These are phyloP conservation scores for Scaptodrosophila latifasciaeformis DNA, from an alignment of 2,888 invertebrate species.

Conservation along the genomic window DNA sequence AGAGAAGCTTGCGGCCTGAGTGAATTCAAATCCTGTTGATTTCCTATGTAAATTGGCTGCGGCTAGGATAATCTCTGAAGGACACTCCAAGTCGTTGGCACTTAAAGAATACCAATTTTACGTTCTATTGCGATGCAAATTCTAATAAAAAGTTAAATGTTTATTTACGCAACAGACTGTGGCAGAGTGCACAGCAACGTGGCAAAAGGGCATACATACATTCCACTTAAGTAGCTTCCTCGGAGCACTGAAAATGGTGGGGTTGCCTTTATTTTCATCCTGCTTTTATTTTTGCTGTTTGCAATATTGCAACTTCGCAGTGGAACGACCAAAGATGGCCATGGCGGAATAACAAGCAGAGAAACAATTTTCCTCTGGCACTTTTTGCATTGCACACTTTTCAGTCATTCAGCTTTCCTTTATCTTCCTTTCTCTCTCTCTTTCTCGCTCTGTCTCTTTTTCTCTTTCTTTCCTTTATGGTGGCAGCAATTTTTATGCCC, in stretches of 20 bases:
- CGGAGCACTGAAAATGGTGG: not conserved
- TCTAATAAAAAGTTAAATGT: conserved; percentile 63
- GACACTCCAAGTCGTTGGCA: too few relatives aligned
- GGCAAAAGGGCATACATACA: not conserved
- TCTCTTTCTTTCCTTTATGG: conserved; percentile 2
- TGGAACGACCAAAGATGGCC: not conserved
- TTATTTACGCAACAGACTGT: conserved; percentile 53
- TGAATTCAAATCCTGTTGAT: not conserved
- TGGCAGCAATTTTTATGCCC: conserved; percentile 15
- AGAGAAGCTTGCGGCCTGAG: not conserved
- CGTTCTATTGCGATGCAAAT: conserved; percentile 41
- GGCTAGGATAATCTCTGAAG: conserved; percentile 4
- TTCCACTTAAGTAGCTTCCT: not conserved
- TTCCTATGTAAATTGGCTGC: conserved; percentile 49
- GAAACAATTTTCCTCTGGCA: conserved; percentile 53
- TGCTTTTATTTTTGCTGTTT: too few relatives aligned
- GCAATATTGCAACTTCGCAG: too few relatives aligned
- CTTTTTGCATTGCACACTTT: conserved; percentile 63
- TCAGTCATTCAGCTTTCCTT: too few relatives aligned
- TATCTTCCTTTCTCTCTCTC: not conserved
- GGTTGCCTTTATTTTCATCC: too few relatives aligned
- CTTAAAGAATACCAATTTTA: too few relatives aligned
- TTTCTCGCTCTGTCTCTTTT: not conserved
- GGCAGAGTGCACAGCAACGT: not conserved
- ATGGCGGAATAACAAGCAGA: not conserved